Conservation (phyloP, 2,797 vertebrate genomes). For the Anguilla anguilla region DNA sequence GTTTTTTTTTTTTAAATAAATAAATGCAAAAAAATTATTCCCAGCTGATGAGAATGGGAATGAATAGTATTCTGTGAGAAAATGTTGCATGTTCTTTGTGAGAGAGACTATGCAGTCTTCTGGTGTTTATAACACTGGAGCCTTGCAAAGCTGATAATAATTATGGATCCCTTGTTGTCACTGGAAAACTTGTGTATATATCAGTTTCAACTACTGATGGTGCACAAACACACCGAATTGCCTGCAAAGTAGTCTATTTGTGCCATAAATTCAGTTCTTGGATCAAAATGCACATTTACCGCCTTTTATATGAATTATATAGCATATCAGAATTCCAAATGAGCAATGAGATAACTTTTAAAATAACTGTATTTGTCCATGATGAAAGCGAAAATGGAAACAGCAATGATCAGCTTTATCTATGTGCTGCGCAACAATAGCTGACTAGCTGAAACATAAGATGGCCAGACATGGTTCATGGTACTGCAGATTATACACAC, state of each 20-base stretch:
- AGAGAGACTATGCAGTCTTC: neutral
- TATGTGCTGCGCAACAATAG: too few species aligned
- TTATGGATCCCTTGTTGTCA: neutral
- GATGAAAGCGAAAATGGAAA: neutral
- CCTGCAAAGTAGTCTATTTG: neutral
- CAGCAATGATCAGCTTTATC: neutral
- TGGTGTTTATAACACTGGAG: neutral
- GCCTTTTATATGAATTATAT: neutral
- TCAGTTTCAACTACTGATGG: neutral
- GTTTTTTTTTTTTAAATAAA: neutral
- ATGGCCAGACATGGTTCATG: neutral
- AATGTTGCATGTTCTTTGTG: neutral
- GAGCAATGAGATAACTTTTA: neutral
- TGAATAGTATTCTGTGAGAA: neutral
- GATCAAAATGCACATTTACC: neutral
- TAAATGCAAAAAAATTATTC: neutral
- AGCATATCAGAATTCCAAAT: too few species aligned
- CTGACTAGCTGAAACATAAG: neutral
- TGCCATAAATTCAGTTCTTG: neutral
- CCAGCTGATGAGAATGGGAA: neutral
- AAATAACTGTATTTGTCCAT: too few species aligned
- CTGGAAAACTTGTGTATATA: neutral
- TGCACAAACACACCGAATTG: neutral
- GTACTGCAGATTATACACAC: too few species aligned
- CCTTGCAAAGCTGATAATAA: neutral